Evolutionary conservation across 2,888 invertebrate genomes (phyloP), one percentile per base, ranked within the genome.

Genomic region (Notocelia uddmanniana): DNA sequence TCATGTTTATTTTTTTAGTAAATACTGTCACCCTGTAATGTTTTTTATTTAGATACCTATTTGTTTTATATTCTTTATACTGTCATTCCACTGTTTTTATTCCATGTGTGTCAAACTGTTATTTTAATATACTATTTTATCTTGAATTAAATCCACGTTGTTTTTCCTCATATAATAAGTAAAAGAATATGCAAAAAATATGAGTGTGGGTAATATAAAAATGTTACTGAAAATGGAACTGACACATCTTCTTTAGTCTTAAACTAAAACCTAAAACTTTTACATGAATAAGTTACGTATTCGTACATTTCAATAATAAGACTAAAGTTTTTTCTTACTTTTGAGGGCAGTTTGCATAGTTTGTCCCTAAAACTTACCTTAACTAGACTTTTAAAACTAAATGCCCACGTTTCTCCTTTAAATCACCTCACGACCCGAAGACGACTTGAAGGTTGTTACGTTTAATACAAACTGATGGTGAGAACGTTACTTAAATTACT

Each of bases 381-480:
- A 19, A 15, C 9, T 41, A 41, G 21, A 59, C 37, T 58, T 58
- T 15, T 41, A 23, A 18, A 37, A 41, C 21, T 37, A 41, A 59
- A 21, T 59, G 13, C 59, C 41, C 37, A 41, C 59, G 59, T 59
- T 21, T 59, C 58, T 37, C 59, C 41, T 59, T 23, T 21, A 21
- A 59, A 59, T 41, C 41, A 59, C 59, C 37, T 41, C 8, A 3
- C n/a, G 11, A n/a, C n/a, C 19, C 54, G 21, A 19, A 57, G 13
- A 58, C n/a, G 19, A 58, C 9, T 58, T 58, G 15, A n/a, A 58
- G 2, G 21, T 21, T 37, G 9, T 13, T 23, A 21, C n/a, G 2
- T n/a, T n/a, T 8, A 5, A n/a, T 31, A 8, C 9, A 13, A 13
- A 11, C 5, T 21, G 52, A 26, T 31, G 10, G 57, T 11, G 3